A percentile compares a stretch with the other conserved stretches of the same genome.
Conservation (phyloP, 2,797 vertebrate genomes). For the Arnoldichthys spilopterus region DNA sequence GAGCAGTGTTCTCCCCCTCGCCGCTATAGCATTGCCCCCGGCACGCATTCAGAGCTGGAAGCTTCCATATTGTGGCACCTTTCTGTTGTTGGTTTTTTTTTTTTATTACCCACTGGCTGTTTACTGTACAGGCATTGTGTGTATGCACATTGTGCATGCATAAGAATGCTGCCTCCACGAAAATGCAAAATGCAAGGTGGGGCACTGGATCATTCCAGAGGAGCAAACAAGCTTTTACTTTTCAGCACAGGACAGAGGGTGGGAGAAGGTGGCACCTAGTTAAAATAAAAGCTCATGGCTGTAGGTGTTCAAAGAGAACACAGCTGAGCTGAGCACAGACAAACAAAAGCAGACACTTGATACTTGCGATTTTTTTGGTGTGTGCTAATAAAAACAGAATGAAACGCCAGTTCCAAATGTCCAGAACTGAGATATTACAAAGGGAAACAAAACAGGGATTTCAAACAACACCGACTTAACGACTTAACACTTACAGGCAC, state of each 20-base stretch:
- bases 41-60: conserved; percentile 52
- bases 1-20: conserved; percentile 2
- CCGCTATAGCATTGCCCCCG: conserved; percentile 11
- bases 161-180: conserved; percentile 66
- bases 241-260: not conserved
- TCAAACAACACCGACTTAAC: not conserved
- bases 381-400: not conserved
- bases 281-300: not conserved
- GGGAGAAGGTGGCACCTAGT: not conserved
- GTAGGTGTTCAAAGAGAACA: not conserved
- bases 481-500: not conserved
- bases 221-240: not conserved
- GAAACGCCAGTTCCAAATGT: not conserved
- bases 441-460: not conserved
- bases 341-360: conserved; percentile 9
- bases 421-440: not conserved
- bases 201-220: conserved; percentile 68
- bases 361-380: not conserved
- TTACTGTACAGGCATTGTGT: conserved; percentile 57
- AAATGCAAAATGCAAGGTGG: conserved; percentile 56
- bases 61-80: conserved; percentile 48
- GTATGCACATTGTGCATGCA: conserved; percentile 6
- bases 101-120: conserved; percentile 63
- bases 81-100: conserved; percentile 67
- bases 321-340: not conserved